Conservation (phyloP, 2,797 vertebrate genomes). For the Myripristis jacobus region DNA sequence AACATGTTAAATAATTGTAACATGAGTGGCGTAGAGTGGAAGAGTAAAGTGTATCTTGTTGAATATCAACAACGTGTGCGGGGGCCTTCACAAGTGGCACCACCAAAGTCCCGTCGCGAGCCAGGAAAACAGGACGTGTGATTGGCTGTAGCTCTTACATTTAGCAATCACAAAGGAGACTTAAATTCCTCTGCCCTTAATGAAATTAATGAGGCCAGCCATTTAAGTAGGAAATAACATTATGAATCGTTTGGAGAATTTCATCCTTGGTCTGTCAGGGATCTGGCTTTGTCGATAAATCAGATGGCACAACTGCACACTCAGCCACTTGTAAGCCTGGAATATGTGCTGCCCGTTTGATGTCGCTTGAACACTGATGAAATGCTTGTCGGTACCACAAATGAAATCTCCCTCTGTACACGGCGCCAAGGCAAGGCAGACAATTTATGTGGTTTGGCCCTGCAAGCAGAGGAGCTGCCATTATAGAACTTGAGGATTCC, state of each 20-base stretch:
- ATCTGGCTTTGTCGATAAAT: conserved; percentile 73
- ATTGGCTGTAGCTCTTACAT: conserved; percentile 53
- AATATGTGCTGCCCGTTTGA: conserved; percentile 79
- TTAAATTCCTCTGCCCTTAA: conserved; percentile 68
- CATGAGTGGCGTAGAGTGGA: background rate
- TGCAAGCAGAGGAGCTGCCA: conserved; percentile 57
- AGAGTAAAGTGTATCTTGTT: conserved; percentile 36
- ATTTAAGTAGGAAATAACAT: conserved; percentile 59
- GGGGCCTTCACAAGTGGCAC: background rate
- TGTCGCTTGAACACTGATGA: conserved; percentile 78
- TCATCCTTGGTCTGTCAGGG: conserved; percentile 67
- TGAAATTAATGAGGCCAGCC: conserved; percentile 74
- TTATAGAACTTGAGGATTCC: conserved; percentile 65
- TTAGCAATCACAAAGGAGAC: conserved; percentile 69
- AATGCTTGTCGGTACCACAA: conserved; percentile 68
- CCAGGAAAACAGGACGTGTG: conserved; percentile 44
- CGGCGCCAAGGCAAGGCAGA: conserved; percentile 76
- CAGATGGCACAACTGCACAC: conserved; percentile 79
- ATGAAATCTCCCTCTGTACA: conserved; percentile 70
- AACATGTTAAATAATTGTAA: conserved; percentile 22
- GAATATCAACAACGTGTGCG: conserved; percentile 15
- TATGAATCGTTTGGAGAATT: conserved; percentile 69
- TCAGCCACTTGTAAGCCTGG: conserved; percentile 74
- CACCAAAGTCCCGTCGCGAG: conserved; percentile 35
- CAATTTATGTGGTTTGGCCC: conserved; percentile 71